A percentile compares a stretch with the other conserved stretches of the same genome.
These are phyloP conservation scores for Sminthurinus aureus DNA, from an alignment of 2,888 invertebrate species.

Conservation along the genomic window DNA sequence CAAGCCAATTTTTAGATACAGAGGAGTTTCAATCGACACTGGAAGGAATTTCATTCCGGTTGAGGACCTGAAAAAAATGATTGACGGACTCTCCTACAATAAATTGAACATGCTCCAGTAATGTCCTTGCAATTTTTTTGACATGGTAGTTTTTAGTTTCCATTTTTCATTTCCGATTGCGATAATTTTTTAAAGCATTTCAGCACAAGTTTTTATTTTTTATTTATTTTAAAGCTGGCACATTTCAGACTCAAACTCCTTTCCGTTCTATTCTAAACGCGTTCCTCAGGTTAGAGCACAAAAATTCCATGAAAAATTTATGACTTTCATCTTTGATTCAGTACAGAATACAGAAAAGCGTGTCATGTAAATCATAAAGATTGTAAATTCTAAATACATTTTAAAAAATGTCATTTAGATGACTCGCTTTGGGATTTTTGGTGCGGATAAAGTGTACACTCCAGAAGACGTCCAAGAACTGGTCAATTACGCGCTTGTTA, in stretches of 20 bases:
- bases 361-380: neutral
- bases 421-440: conserved; percentile 70
- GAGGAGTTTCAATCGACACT: conserved; percentile 69
- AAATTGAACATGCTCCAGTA: conserved; percentile 66
- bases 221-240: conserved; percentile 62
- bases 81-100: conserved; percentile 85
- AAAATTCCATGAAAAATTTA: no score
- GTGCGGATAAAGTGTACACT: conserved; percentile 73
- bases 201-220: no score
- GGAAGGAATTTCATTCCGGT: conserved; percentile 68
- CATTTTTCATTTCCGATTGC: no score
- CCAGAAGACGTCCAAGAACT: conserved; percentile 68
- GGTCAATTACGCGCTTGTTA: conserved; percentile 65
- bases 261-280: conserved; percentile 66
- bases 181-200: no score
- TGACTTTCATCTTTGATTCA: neutral
- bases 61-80: conserved; percentile 72
- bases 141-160: no score
- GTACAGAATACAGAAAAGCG: neutral
- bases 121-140: no score
- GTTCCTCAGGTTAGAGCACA: conserved; percentile 62
- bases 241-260: conserved; percentile 65
- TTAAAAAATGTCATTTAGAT: conserved; percentile 68
- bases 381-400: neutral
- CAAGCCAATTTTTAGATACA: conserved; percentile 66